phyloP scores from a whole-genome alignment of 1,140 invertebrate genomes.

The Lepidotrigona ventralis region DNA sequence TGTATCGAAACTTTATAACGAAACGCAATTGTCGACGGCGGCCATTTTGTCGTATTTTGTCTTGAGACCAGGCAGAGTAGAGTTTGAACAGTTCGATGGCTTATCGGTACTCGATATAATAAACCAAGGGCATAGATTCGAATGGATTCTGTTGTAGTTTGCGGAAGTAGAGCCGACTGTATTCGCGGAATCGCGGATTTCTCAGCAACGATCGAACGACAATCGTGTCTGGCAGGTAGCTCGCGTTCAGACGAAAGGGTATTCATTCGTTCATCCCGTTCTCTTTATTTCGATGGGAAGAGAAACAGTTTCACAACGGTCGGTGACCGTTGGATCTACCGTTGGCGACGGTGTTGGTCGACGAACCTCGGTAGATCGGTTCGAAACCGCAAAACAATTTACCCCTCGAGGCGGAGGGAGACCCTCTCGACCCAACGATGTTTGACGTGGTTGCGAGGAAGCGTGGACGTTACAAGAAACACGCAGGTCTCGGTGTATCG shows the following conservation, averaged over 20 bases:
- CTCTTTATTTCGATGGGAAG: background rate
- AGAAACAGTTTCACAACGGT: background rate
- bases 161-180: background rate
- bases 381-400: background rate
- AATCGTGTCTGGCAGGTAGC: background rate
- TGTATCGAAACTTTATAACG: slow-evolving; percentile 21
- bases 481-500: slow-evolving; percentile 48
- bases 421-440: background rate
- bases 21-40: background rate
- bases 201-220: background rate
- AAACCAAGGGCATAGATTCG: background rate
- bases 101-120: background rate
- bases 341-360: background rate
- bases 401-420: background rate
- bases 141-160: background rate
- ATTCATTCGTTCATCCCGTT: background rate
- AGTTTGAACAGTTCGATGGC: background rate
- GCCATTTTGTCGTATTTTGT: background rate
- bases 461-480: slow-evolving; percentile 23
- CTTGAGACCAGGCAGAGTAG: no score
- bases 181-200: no score
- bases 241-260: background rate
- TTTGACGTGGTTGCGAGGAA: background rate
- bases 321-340: background rate
- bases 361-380: background rate